Base-by-base conservation (phyloP, 2,888 invertebrate genomes). In the Ophioninae sp. region DNA sequence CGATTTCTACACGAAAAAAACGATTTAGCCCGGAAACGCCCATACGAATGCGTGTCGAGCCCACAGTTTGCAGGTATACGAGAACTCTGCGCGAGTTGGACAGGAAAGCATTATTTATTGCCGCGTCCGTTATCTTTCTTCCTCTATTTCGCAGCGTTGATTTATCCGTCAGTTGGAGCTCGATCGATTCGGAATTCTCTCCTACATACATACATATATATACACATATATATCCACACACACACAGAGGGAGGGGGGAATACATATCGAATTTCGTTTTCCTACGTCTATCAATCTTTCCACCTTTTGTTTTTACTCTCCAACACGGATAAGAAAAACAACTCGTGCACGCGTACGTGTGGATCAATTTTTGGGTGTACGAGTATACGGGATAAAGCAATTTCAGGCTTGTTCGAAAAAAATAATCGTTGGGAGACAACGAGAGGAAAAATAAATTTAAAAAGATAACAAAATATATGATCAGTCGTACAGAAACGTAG, bases 31-130 rank as follows among this genome's bases (percentile, higher is more conserved):
- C 44, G 68, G 51, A 68, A 44, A 17, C 44, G 68, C 68, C 17
- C 59, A 71, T 56, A 68, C 51, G 51, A 51, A 23, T 23, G 30
- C 75, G 59, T 56, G 58, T 78, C 22, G 74, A 63, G 74, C 20
- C 51, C 13, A 65, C 37, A 71, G 58, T 71, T 79, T 73, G 72
- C 67, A 84, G 75, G 72, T 80, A 83, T 74, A 63, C 17, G 61
- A 64, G 64, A 74, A 51, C 51, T 81, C 69, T 13, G 13, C 59
- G 78, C 75, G 82, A 85, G 82, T 86, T 85, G 71, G 86, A 85
- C 85, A 85, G 82, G 81, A 88, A 86, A 86, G 78, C 81, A 86
- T 87, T 87, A 88, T 88, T 88, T 88, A 88, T 88, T 86, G 81
- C 87, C 86, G 74, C 84, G 84, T 86, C 85, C 86, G 86, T 87